Percentiles rank a stretch among this genome's conserved stretches.
Conservation (phyloP, 1,140 invertebrate species). For the Drepana arcuata region DNA sequence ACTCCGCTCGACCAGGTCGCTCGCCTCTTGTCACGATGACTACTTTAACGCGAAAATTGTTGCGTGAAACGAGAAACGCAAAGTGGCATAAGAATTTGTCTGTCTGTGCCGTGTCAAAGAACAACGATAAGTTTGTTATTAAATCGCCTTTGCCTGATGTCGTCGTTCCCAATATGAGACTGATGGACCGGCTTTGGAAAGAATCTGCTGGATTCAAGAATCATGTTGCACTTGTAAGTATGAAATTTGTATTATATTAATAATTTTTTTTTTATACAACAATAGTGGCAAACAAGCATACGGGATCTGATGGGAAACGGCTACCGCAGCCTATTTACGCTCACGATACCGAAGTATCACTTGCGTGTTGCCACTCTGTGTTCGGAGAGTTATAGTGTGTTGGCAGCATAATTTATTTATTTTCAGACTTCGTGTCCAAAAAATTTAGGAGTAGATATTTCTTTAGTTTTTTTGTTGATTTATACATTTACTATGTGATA, state of each 20-base stretch:
- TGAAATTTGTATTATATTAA: not conserved
- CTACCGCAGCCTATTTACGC: too few species aligned
- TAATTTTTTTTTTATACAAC: not conserved
- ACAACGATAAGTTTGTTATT: constrained; percentile 37
- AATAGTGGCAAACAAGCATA: not conserved
- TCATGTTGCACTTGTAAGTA: constrained; percentile 51
- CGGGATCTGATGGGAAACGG: not conserved
- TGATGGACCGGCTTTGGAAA: constrained; percentile 40
- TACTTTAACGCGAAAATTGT: constrained; percentile 38
- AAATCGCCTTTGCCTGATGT: constrained; percentile 41
- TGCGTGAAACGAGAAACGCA: constrained; percentile 40
- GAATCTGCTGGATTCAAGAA: constrained; percentile 30
- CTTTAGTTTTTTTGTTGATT: too few species aligned
- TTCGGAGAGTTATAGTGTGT: not conserved
- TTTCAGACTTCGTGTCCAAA: too few species aligned
- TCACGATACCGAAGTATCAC: too few species aligned
- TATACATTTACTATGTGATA: too few species aligned
- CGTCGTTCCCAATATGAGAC: constrained; percentile 36
- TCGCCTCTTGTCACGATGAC: too few species aligned
- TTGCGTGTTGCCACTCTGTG: too few species aligned
- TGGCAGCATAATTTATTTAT: not conserved
- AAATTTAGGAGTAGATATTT: too few species aligned
- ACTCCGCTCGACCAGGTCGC: too few species aligned
- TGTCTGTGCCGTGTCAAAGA: constrained; percentile 22
- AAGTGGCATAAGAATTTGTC: constrained; percentile 39